Base-by-base conservation (phyloP, 2,888 invertebrate species). In the Deroplatys truncata region DNA sequence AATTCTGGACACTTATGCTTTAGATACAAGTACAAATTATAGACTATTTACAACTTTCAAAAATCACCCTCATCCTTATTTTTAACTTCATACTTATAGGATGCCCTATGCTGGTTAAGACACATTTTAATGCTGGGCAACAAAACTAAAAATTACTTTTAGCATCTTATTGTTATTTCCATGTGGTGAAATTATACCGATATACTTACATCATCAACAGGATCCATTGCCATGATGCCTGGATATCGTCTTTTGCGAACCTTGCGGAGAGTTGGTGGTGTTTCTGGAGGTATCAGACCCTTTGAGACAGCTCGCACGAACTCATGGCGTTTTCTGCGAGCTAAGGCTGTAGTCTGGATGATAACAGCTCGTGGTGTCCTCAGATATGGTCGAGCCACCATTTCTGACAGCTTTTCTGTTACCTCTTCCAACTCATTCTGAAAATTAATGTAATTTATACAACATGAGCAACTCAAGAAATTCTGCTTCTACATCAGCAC, bases 371-470 rank as follows among this genome's bases (percentile, higher is more conserved):
- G 94, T 1, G 96, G 95, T 25, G 96, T 96, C 87, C 95, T 93
- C 84, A 96, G 92, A 92, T 96, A 96, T 0, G 95, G 95, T 28
- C 96, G 93, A 15, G 95, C 95, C 72, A 91, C 95, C 95, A 96
- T 95, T 92, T 95, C 96, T 28, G 96, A 95, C 85, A 96, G 92
- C 91, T 95, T 95, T 92, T 96, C 96, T 2, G 95, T 96, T 28
- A 95, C 94, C 92, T 96, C 95, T 92, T 96, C 96, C 85, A 96
- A 92, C 92, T 96, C 96, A 91, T 95, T 96, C 96, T 96, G 92
- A 85, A 92, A 92, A 90, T 89, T 84, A 86, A 84, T 85, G 85
- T 86, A 88, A n/a, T n/a, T n/a, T n/a, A n/a, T n/a, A n/a, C n/a
- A n/a, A n/a, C n/a, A n/a, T n/a, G n/a, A n/a, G n/a, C n/a, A n/a